Conservation (phyloP, 1,140 invertebrate species). For the Steinernema khuongi region DNA sequence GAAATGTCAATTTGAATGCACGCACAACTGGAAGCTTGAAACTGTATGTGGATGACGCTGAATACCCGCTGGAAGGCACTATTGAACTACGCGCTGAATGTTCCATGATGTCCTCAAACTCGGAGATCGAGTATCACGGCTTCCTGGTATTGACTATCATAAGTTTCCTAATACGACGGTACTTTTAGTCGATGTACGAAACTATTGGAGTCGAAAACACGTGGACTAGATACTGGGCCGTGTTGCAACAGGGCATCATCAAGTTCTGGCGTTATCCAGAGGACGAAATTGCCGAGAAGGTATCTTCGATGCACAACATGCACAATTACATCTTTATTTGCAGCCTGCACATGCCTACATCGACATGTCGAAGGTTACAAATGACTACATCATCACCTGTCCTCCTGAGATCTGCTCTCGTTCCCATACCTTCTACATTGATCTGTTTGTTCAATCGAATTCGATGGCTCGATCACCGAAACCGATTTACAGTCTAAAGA, state of each 20-base stretch:
- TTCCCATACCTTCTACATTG: not conserved
- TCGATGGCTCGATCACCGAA: not conserved
- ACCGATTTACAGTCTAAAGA: not conserved
- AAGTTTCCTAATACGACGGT: not conserved
- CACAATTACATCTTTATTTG: not conserved
- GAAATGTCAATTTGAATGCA: not conserved
- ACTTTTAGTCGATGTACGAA: not conserved
- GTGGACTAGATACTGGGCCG: not conserved
- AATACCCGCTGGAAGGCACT: slow-evolving; percentile 2
- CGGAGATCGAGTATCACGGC: not conserved
- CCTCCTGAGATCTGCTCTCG: not conserved
- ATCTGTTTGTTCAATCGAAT: not conserved
- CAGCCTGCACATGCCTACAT: not conserved
- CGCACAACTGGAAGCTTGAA: not conserved
- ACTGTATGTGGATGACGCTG: not conserved
- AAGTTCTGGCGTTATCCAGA: not conserved
- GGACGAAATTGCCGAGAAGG: not conserved
- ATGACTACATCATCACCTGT: not conserved
- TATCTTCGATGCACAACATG: not conserved
- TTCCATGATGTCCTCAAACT: not conserved
- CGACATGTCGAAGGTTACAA: not conserved
- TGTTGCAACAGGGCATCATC: not conserved
- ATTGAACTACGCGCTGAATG: not conserved
- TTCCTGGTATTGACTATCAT: not conserved
- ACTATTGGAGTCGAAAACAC: not conserved